phyloP scores from a whole-genome alignment of 1,140 invertebrate species.

The Delia radicum region DNA sequence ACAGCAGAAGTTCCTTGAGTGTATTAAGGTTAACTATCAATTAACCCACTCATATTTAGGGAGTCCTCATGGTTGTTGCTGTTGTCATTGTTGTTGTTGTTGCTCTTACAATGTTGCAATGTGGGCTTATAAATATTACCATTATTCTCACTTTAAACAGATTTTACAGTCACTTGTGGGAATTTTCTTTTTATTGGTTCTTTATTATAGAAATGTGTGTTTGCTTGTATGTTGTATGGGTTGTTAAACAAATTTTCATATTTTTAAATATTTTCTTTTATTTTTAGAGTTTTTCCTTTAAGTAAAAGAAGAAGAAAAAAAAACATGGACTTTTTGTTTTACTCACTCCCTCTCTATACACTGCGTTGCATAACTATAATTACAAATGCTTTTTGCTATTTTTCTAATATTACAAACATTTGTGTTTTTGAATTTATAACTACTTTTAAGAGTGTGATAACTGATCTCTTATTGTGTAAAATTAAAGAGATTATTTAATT shows the following conservation, averaged over 20 bases:
- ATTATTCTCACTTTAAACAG: constrained; percentile 1
- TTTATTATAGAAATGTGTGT: neutral
- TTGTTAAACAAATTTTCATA: neutral
- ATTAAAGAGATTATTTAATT: too few species aligned
- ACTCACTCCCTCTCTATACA: too few species aligned
- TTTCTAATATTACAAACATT: too few species aligned
- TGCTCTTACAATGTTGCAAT: neutral
- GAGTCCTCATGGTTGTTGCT: too few species aligned
- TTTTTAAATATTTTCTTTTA: neutral
- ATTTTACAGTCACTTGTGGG: neutral
- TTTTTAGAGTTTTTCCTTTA: neutral
- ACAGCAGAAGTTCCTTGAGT: too few species aligned
- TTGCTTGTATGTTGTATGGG: neutral
- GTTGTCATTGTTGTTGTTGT: neutral
- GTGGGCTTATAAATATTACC: neutral
- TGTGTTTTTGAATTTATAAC: too few species aligned
- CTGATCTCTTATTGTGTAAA: too few species aligned
- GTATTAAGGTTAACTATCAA: too few species aligned
- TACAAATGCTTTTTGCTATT: too few species aligned
- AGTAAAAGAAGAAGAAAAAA: neutral
- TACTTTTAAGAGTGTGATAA: too few species aligned
- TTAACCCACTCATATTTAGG: neutral
- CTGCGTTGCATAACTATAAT: neutral
- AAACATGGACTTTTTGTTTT: neutral
- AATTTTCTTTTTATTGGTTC: neutral